These are phyloP conservation scores for Drosophila tani DNA, from an alignment of 1,140 invertebrate species.

Conservation along the genomic window DNA sequence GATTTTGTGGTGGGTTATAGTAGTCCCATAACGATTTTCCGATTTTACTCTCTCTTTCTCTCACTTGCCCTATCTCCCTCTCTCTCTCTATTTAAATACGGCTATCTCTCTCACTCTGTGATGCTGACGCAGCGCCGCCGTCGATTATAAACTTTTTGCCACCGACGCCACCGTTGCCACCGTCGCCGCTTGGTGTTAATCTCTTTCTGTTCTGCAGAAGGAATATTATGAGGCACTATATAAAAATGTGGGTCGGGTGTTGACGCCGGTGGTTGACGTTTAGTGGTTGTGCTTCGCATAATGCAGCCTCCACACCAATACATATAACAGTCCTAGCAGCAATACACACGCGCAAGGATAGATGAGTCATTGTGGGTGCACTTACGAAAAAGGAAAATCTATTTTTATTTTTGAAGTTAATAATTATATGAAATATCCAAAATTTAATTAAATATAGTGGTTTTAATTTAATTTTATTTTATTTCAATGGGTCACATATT, in stretches of 20 bases:
- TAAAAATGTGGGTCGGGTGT: slow-evolving; percentile 70
- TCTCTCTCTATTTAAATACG: neutral
- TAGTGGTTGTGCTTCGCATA: slow-evolving; percentile 71
- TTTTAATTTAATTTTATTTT: too few relatives aligned
- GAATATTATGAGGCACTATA: slow-evolving; percentile 72
- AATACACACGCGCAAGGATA: slow-evolving; percentile 30
- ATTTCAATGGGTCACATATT: too few relatives aligned
- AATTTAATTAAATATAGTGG: too few relatives aligned
- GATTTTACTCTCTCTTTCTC: slow-evolving; percentile 55
- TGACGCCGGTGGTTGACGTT: slow-evolving; percentile 81
- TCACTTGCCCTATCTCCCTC: neutral
- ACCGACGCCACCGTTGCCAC: slow-evolving; percentile 40
- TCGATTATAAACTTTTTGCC: slow-evolving; percentile 73
- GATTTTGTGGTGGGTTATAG: slow-evolving; percentile 80
- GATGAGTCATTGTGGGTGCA: slow-evolving; percentile 30
- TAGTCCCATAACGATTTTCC: slow-evolving; percentile 76
- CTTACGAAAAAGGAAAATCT: neutral
- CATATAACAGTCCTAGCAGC: slow-evolving; percentile 23
- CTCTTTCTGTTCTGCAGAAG: slow-evolving; percentile 71
- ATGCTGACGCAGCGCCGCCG: slow-evolving; percentile 27
- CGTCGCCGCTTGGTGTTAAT: slow-evolving; percentile 72
- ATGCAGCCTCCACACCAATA: slow-evolving; percentile 56
- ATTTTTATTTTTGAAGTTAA: neutral
- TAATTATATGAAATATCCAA: too few relatives aligned
- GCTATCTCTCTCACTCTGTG: slow-evolving; percentile 1